These are phyloP conservation scores for Fopius arisanus DNA, from an alignment of 1,140 invertebrate genomes.

Conservation along the genomic window DNA sequence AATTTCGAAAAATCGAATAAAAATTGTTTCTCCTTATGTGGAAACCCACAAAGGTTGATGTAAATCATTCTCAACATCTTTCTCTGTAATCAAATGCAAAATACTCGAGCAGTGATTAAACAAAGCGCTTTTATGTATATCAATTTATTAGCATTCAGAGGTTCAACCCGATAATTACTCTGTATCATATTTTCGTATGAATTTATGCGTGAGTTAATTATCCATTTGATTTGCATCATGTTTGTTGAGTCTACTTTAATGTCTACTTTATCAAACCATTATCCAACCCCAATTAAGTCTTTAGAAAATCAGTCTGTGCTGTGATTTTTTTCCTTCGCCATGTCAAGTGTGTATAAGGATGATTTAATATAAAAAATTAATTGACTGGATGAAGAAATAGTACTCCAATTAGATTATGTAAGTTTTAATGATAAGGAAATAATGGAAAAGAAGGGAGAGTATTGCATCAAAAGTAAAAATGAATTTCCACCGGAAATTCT, in stretches of 20 bases:
- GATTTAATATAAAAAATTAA: background rate
- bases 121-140: background rate
- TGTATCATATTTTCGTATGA: conserved; percentile 13
- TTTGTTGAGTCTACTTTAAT: conserved; percentile 1
- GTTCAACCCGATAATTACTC: conserved; percentile 7
- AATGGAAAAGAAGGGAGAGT: background rate
- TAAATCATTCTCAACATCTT: conserved; percentile 17
- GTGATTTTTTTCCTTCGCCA: background rate
- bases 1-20: background rate
- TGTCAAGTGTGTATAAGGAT: background rate
- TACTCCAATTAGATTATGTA: background rate
- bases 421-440: background rate
- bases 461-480: too few species aligned
- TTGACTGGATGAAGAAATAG: background rate
- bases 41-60: background rate
- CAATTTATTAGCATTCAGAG: background rate
- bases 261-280: background rate
- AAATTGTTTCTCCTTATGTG: background rate
- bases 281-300: background rate
- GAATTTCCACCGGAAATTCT: too few species aligned
- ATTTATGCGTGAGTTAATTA: conserved; percentile 21
- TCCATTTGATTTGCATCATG: conserved; percentile 19
- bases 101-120: background rate
- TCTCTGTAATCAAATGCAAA: conserved; percentile 23
- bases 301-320: background rate